Evolutionary conservation across 2,888 invertebrate species (phyloP), one percentile per base, ranked within the genome.

Genomic region (Notodonta dromedarius): DNA sequence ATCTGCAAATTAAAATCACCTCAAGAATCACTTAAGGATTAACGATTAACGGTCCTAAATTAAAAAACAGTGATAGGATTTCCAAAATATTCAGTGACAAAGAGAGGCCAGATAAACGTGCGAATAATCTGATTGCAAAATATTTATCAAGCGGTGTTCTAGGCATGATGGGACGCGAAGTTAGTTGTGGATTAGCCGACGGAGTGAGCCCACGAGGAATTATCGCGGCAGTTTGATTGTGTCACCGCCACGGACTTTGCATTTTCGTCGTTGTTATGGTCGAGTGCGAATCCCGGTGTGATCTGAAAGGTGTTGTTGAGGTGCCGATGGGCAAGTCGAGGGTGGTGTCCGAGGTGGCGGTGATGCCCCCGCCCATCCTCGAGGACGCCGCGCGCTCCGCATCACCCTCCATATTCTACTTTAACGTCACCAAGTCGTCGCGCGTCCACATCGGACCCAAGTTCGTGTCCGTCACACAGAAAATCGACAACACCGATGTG

Each of bases 391-490:
- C 79, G 0, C 63, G 78, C 6, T 77, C 79, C 4, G 66, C 74
- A 14, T 60, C 67, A 55, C 86, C 89, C 4, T 69, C 75, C 48
- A 79, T 87, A n/a, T 78, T 80, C 14, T 87, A 82, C 59, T 72
- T 91, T 46, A 89, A 86, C 66, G 86, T 91, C 12, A 84, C 82
- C 58, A 87, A 86, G 59, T 89, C 90, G 5, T 79, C 85, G 2
- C 78, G 82, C 14, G 84, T 91, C 51, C 91, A 91, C 75, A 81
- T 92, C 61, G 92, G 93, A 5, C 86, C 90, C 14, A 90, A 88
- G 72, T 86, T 91, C 66, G 84, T 89, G 16, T 84, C 86, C 12
- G 87, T 91, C 58, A 91, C 88, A 5, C 89, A 91, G 65, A 90
- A 88, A 65, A 84, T 91, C 5, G 87, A 90, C 67, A 87, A 86